Conservation (phyloP, 2,888 invertebrate genomes). For the Nephrotoma appendiculata region DNA sequence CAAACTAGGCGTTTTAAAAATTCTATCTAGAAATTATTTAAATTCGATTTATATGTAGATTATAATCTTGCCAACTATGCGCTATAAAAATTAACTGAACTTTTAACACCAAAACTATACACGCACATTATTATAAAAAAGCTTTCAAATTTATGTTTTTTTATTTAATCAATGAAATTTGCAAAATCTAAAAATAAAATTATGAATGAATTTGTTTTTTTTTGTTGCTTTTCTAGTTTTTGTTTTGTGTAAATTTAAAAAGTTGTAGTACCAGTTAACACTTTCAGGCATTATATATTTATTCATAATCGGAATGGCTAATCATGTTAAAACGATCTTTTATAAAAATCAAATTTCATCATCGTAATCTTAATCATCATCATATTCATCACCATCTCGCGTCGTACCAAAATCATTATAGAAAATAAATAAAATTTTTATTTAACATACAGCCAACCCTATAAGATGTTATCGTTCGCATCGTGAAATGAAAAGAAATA, state of each 20-base stretch:
- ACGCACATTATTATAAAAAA: not conserved
- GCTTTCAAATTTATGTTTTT: not conserved
- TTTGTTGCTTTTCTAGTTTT: not conserved
- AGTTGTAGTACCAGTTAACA: not conserved
- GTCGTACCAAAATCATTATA: not conserved
- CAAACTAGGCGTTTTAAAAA: too few relatives aligned
- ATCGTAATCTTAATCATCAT: not conserved
- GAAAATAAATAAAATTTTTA: not conserved
- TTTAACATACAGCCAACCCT: not conserved
- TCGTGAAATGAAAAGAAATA: not conserved
- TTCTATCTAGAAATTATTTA: too few relatives aligned
- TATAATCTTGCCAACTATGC: too few relatives aligned
- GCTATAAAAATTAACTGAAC: not conserved
- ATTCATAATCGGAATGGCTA: not conserved
- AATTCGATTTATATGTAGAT: too few relatives aligned
- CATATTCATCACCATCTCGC: not conserved
- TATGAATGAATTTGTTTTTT: not conserved
- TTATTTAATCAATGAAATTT: not conserved
- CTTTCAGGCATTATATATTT: not conserved
- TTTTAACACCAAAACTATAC: not conserved
- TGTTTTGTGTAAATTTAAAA: not conserved
- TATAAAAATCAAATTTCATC: not conserved
- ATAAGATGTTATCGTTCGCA: not conserved
- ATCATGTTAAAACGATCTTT: not conserved
- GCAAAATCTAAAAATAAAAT: not conserved